Base-by-base conservation (phyloP, 1,140 invertebrate species). In the Goniozus legneri region DNA sequence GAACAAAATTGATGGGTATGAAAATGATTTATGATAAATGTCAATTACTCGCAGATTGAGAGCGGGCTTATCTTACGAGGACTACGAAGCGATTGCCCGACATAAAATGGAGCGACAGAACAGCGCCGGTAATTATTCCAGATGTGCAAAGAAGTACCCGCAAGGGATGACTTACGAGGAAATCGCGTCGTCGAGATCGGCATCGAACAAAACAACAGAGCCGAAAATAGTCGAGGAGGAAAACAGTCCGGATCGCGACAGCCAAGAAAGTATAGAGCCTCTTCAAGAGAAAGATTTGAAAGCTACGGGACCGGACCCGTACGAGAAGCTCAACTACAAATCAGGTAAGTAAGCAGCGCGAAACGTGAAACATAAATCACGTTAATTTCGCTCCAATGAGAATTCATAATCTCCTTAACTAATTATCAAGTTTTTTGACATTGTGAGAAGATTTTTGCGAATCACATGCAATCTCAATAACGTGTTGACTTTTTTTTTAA, bases 241-340 rank as follows among this genome's bases (percentile, higher is more conserved):
- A 16, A 39, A 64, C 31, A 64, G 65, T 53, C 56, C 66, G 0
- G 73, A 76, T 27, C 63, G 65, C 19, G 69, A 76, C 14, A 75
- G 74, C 14, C 36, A 71, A 8, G 68, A 73, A 31, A 76, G 71
- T 34, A 67, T 73, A 45, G 75, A 74, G 49, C 76, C 73, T 0
- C 50, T 72, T 13, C 60, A 75, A 22, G 75, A 76, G 16, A 71
- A 73, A 30, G 76, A 79, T 45, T 64, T 76, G 22, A 77, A 73
- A 46, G 75, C 78, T 2, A 77, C 69, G 21, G 78, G 76, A 12
- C 75, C 73, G 1, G 79, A 80, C 58, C 78, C 76, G 14, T 80
- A 75, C 22, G 78, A 81, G 13, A 81, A 80, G 66, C 64, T 79
- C 3, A 73, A 77, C 54, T 74, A 74, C 40, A 77, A 69, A 67